Evolutionary conservation across 1,140 invertebrate species (phyloP), one percentile per base, ranked within the genome.

Genomic region (Drosophila ohnishii): DNA sequence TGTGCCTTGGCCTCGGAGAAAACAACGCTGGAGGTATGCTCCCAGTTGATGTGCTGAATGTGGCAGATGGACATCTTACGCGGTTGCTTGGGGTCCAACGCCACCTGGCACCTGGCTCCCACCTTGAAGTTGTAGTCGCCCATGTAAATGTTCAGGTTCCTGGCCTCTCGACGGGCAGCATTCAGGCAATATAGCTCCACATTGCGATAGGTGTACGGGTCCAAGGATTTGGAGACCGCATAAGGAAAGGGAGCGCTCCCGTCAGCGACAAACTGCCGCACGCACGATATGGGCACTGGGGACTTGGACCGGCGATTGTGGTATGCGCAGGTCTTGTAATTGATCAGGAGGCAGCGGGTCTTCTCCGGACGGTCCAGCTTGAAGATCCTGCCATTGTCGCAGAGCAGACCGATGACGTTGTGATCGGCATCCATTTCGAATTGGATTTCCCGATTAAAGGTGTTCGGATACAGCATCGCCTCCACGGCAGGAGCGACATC

Each of bases 141-240:
- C 56, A 92, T 93, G 76, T 94, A 94, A 89, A 93, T 92, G 37
- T 93, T 92, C 10, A 71, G 48, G 0, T 28, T 22, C 8, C 55
- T 69, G 2, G 59, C 32, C 32, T 78, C 96, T 94, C 94, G 93
- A 80, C 95, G 94, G 4, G 94, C 92, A 90, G 97, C 96, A 76
- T 94, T 94, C 95, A 96, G 97, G 37, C 96, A 94, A 91, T 97
- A 96, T 90, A 96, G 96, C 80, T 97, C 97, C 51, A 97, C 95
- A 91, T 98, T 98, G 59, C 97, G 93, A 91, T 97, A 98, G 74
- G 97, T 96, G 74, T 94, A 93, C 0, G 96, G 95, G 92, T 97
- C 95, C 35, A 98, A 90, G 2, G 96, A 96, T 92, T 97, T 97
- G 3, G 96, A 96, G 6, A 97, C 95, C 94, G 96, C 95, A 90